Base-by-base conservation (phyloP, 2,888 invertebrate genomes). In the Steinernema carpocapsae region DNA sequence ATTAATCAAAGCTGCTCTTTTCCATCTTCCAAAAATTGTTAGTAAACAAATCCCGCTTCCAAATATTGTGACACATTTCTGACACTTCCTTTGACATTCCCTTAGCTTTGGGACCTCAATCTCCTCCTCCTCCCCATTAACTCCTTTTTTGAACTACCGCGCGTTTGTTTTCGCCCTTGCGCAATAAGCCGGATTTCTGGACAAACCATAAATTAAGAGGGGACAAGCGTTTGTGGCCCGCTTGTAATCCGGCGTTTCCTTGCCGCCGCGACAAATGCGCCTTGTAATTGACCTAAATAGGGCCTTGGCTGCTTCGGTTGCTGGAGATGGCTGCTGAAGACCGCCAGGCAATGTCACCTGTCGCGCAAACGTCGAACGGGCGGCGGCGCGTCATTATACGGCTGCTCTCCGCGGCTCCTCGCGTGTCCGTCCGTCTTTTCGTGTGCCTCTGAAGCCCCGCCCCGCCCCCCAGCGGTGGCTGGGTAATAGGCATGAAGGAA, bases 401-500 rank as follows among this genome's bases (percentile, higher is more conserved):
- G 56, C 56, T 22, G 56, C 26, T 56, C 56, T 17, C 56, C 22
- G 56, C 56, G 56, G 26, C n/a, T n/a, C n/a, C n/a, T n/a, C n/a
- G n/a, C n/a, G n/a, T n/a, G n/a, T n/a, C n/a, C n/a, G n/a, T n/a
- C n/a, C n/a, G n/a, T n/a, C n/a, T n/a, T n/a, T n/a, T n/a, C n/a
- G n/a, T n/a, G n/a, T n/a, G n/a, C n/a, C n/a, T n/a, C n/a, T n/a
- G n/a, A n/a, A n/a, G n/a, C n/a, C 24, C 6, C 26, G 10, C 56
- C 6, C 51, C 56, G 24, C 56, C 56, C 26, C 24, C 56, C 7
- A 43, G 14, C 14, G 10, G 43, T 43, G 43, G 7, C 14, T 14
- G 24, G 26, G 56, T 56, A 56, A 56, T 56, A 56, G 56, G 56
- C 56, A 56, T 56, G 56, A 56, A 56, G n/a, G n/a, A n/a, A n/a